Evolutionary conservation across 2,797 vertebrate species (phyloP), one percentile per base, ranked within the genome.

Genomic region (Falco biarmicus): DNA sequence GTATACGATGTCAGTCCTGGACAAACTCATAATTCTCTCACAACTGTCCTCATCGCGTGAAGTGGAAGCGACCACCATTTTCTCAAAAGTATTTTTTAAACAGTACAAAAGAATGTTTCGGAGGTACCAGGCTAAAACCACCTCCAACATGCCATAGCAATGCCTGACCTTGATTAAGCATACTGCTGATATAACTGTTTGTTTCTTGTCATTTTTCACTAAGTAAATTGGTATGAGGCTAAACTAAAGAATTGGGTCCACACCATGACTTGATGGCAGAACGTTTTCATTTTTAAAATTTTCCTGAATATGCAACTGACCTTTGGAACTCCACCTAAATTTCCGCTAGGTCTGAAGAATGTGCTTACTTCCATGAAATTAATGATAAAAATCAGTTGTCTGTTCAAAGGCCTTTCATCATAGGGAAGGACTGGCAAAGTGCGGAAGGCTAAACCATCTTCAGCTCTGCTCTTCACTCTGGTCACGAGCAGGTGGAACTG

Each of bases 11-110:
- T 7, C 18, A 2, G 10, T 4, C 3, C 0, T 5, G 56, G 73
- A 26, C 34, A 47, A 41, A 39, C 16, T 28, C 10, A 8, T 9
- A 9, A 39, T 63, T 53, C 26, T 32, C 28, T 19, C 32, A 5
- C 25, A 32, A 1, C 2, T 29, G 16, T 5, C 25, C 24, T 56
- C 17, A 2, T 20, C 0, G 1, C 2, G 4, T 37, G 32, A 39
- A 5, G 2, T 31, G 50, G 50, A 50, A 69, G 6, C 9, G 50
- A 29, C 11, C 7, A 0, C 25, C 2, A 7, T 9, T 69, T 63
- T 29, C 43, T 76, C 81, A 32, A 26, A 69, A 26, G 13, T 66
- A 1, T 14, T 69, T 53, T 41, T 24, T 78, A 60, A 57, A 37
- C 6, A 6, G 19, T 57, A 29, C 28, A 32, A 53, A 54, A n/a